Evolutionary conservation across 2,113 vertebrate genomes (phyloP), one percentile per base, ranked within the genome.

Genomic region (Aegithalos caudatus): DNA sequence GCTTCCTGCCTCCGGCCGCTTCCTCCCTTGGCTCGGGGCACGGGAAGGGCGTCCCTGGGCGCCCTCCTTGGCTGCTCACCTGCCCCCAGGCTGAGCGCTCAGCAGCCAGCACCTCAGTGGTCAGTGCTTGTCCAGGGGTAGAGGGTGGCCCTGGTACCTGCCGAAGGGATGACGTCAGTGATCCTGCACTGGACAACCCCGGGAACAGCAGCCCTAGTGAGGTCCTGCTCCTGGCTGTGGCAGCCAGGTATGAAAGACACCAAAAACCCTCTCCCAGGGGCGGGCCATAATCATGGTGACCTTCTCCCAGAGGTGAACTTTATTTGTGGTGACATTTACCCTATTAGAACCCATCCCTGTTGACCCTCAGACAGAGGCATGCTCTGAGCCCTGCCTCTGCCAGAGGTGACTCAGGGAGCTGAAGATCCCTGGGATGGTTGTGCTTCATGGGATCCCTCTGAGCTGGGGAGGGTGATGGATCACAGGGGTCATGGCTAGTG

Each of bases 1-100:
- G 84, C 94, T 97, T 97, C 96, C 96, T 91, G 88, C 95, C 92
- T 96, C 95, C 13, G 5, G 92, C 70, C 82, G 81, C 88, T 97
- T 97, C 97, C 96, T 97, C 92, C 95, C 95, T 93, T 95, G 93
- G 94, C 93, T 81, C 28, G 0, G 31, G 60, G 67, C 31, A 0
- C 33, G 54, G 89, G 85, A 95, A 95, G 58, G 87, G 38, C 67
- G 95, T 94, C 93, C 96, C 87, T 10, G 9, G 81, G 66, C 37
- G 3, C 69, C 60, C 69, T 62, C 42, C 8, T 3, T 57, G 28
- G 29, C 74, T 54, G 56, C 81, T 93, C 94, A 97, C 96, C 96
- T 96, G 95, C 54, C 29, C n/a, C 25, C 35, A 4, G 50, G 33
- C 69, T 10, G 69, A 78, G 81, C 0, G 0, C 61, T 54, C 3